Evolutionary conservation across 2,113 vertebrate species (phyloP), one percentile per base, ranked within the genome.

Genomic region (Apteryx mantelli): DNA sequence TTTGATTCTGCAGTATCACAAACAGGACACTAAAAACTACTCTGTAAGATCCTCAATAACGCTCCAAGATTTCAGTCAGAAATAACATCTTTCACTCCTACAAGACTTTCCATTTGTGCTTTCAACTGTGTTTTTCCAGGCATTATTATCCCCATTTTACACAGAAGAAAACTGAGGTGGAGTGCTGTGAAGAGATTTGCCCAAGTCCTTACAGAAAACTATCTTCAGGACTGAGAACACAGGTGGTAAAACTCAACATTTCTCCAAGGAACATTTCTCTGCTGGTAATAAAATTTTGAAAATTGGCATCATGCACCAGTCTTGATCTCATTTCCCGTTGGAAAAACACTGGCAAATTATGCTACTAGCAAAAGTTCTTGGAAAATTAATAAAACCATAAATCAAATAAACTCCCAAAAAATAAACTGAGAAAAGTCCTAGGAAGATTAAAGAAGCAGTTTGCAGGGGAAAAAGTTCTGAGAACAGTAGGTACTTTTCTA

Each of bases 271-370:
- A 38, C 8, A 42, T 69, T 91, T 88, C n/a, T 78, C 53, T 80
- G 40, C 48, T 91, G 26, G 56, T 94, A 82, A 83, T 82, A 86
- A 94, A 86, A 18, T 88, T 89, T 88, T 88, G 71, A 86, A 91
- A 81, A 93, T 86, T 95, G 89, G 95, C 89, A 95, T 91, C 21
- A 38, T 30, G 28, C 40, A 66, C 42, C 40, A 75, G 36, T 55
- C 92, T 93, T 95, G 93, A 91, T 95, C 88, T 94, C 91, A 95
- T 97, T 97, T 96, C 94, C 95, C 94, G 60, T 24, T 88, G 93
- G 94, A 97, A 97, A 95, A 96, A 86, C 52, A 93, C 63, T 66
- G 46, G 75, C 70, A 91, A 91, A 95, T 89, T 48, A 38, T 11
- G n/a, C 50, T 95, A 93, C 68, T 83, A 94, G 75, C n/a, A 90